Evolutionary conservation across 2,888 invertebrate genomes (phyloP).

Genomic region (Abscondita cerata): DNA sequence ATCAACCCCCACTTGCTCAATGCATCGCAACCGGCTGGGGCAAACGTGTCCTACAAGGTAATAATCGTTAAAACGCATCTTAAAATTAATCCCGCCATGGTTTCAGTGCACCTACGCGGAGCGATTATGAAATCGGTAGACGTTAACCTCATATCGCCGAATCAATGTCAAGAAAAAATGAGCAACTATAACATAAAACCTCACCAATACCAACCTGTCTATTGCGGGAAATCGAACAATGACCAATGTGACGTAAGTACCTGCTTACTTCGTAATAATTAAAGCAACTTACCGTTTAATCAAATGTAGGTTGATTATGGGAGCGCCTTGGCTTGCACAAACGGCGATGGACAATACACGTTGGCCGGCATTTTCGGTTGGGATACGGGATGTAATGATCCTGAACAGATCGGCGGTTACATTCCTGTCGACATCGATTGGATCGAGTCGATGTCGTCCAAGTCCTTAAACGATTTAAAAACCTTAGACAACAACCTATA

Average conservation of each 20-base stretch:
- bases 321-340: slow-evolving; percentile 80
- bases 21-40: slow-evolving; percentile 88
- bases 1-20: slow-evolving; percentile 66
- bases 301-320: slow-evolving; percentile 70
- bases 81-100: no score
- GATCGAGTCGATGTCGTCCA: slow-evolving; percentile 55
- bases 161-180: slow-evolving; percentile 68
- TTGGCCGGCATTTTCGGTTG: slow-evolving; percentile 79
- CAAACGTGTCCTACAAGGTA: slow-evolving; percentile 78
- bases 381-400: slow-evolving; percentile 71
- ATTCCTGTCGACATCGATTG: slow-evolving; percentile 59
- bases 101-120: slow-evolving; percentile 75
- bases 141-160: slow-evolving; percentile 68
- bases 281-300: background rate
- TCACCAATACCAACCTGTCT: slow-evolving; percentile 67
- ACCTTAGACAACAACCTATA: slow-evolving; percentile 44
- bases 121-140: slow-evolving; percentile 78
- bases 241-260: slow-evolving; percentile 76
- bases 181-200: slow-evolving; percentile 66
- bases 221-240: slow-evolving; percentile 73
- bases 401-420: slow-evolving; percentile 58
- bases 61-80: no score
- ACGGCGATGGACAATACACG: slow-evolving; percentile 71
- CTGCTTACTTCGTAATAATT: no score
- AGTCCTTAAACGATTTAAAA: slow-evolving; percentile 54